Evolutionary conservation across 2,113 vertebrate species (phyloP), one percentile per base, ranked within the genome.

Genomic region (Cisticola juncidis): DNA sequence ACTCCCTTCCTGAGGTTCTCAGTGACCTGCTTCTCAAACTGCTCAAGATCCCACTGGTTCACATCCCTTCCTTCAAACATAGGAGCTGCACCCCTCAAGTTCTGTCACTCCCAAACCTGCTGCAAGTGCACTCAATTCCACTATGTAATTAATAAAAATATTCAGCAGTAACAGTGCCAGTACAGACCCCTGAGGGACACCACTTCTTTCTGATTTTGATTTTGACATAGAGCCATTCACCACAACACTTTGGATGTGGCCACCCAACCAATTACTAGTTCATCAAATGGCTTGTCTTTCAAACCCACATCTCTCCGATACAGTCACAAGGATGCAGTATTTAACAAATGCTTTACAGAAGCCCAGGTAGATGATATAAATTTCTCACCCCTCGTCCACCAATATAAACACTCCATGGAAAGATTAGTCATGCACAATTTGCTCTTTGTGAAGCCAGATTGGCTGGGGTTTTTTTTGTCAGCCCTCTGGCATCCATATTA

Each of bases 21-120:
- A 33, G 0, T 73, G 29, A 47, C 4, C 3, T 7, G 21, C 7
- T 61, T 86, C 56, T 53, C n/a, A 57, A n/a, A 13, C 12, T 11
- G 38, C 9, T 45, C 19, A 64, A 26, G 21, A 25, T 22, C 9
- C 7, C 19, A 25, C 8, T 68, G 12, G 7, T 28, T 78, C 17
- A 5, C 7, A 42, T 31, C 9, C 2, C 1, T 82, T 90, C 33
- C 11, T 11, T 66, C 29, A 68, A 64, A 18, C 12, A 4, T 31
- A 14, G 44, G 12, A 53, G 1, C 21, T 2, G 0, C 11, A 58
- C 2, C 4, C 13, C 18, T 51, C 20, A 73, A 29, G 18, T 23
- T 61, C 3, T 58, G 36, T 72, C 25, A 68, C 5, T 4, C 6
- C 24, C 17, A 62, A 50, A n/a, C 9, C 44, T 68, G 9, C 12